Evolutionary conservation across 2,888 invertebrate species (phyloP), one percentile per base, ranked within the genome.

Genomic region (Drosophila multiciliata): DNA sequence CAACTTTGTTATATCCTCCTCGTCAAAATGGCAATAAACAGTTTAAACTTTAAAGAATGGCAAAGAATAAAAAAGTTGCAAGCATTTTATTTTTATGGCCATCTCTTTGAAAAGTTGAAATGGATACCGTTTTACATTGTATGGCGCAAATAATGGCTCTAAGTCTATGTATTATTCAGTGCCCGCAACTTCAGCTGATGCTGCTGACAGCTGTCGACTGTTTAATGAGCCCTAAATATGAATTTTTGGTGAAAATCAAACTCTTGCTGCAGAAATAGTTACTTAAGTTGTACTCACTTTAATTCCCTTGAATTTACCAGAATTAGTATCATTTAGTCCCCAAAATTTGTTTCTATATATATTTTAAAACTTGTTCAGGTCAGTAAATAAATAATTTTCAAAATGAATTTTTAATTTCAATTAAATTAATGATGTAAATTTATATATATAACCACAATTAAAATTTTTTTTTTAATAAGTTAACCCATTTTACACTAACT

Each of bases 71-170:
- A 75, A 74, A 75, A 55, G 55, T 63, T 52, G 8, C 42, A 23
- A 35, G 7, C 68, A 68, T 62, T 76, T 78, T 20, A 9, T 36
- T 72, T 78, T 73, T 66, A 76, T 55, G 67, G 50, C 65, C 78
- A 59, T 67, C 68, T 45, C 60, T 63, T 55, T 55, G 40, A 20
- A 49, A 63, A 63, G 49, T 73, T 60, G 26, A 54, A 72, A 66
- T 40, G 26, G n/a, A 9, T 15, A 12, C n/a, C 55, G 29, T 8
- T n/a, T 55, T 11, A 73, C 61, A 66, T 59, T 78, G 75, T 58
- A 33, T 20, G 38, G 5, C 38, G n/a, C n/a, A 17, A 42, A 20
- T 45, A 75, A 70, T 45, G 61, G 11, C 23, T 17, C 17, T 55
- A 58, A 40, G 23, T 54, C n/a, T 23, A 53, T 74, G 38, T 32